These are phyloP conservation scores for Synaphobranchus kaupii DNA, from an alignment of 2,797 vertebrate genomes.

Conservation along the genomic window DNA sequence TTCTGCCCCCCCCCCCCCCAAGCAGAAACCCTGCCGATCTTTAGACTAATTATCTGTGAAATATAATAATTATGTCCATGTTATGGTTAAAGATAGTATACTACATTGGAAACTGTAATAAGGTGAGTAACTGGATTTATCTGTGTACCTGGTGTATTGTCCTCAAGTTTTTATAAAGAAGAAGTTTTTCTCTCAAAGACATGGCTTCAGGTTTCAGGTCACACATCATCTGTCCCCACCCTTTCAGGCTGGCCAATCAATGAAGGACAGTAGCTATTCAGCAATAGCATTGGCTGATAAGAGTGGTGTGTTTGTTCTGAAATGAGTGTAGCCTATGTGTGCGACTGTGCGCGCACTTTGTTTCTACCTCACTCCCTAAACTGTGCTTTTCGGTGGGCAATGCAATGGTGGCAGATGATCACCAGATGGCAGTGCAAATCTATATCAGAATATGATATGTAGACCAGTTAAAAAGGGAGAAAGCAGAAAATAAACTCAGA, in stretches of 20 bases:
- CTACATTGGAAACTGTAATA: not conserved
- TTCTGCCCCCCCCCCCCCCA: not conserved
- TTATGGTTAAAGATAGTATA: not conserved
- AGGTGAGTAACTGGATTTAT: not conserved
- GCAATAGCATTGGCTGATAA: not conserved
- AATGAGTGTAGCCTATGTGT: not conserved
- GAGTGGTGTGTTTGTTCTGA: not conserved
- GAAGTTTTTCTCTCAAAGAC: not conserved
- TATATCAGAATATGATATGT: constrained; percentile 3
- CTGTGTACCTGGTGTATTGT: not conserved
- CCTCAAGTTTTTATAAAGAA: not conserved
- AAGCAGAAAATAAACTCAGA: not conserved
- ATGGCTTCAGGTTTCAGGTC: constrained; percentile 10
- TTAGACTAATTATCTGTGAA: not conserved
- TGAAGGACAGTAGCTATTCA: not conserved
- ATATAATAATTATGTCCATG: not conserved
- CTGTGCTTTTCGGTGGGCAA: not conserved
- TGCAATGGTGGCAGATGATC: constrained; percentile 4
- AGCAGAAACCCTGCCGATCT: not conserved
- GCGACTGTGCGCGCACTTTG: not conserved
- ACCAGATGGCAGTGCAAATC: constrained; percentile 29
- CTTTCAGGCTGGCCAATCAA: not conserved
- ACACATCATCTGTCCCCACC: not conserved
- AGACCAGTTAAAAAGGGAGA: not conserved
- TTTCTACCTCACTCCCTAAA: not conserved